Base-by-base conservation (phyloP, 2,888 invertebrate species). In the Endotricha flammealis region DNA sequence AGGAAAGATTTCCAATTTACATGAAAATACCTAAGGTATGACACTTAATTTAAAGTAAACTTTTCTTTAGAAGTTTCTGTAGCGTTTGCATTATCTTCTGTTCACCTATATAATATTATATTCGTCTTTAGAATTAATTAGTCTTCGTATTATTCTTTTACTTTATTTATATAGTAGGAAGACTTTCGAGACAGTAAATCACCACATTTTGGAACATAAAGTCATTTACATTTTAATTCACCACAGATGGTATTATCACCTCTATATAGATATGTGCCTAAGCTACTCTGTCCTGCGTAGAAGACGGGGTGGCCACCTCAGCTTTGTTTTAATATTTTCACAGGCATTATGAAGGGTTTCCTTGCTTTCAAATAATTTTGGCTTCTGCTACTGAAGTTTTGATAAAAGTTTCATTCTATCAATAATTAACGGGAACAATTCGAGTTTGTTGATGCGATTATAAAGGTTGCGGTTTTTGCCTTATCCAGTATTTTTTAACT, bases 241-340 rank as follows among this genome's bases (percentile, higher is more conserved):
- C 27, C 8, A 30, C 23, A 23, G 8, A n/a, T 39, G 39, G 51
- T 57, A 42, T 40, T 36, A 53, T 10, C 77, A 63, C 35, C 83
- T 79, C 80, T 48, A 55, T 50, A 53, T 1, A 43, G 38, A 48
- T 62, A 43, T 41, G 39, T 41, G 46, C 48, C 46, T 55, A 47
- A 62, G 64, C 62, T 59, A 62, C 57, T 63, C 63, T 73, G 81
- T 81, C 81, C 64, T 61, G 57, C 77, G 67, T 53, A 55, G 68
- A 58, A 68, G 73, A 72, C 72, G 78, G 79, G 81, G 80, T 59
- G 70, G 77, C 67, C 75, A 83, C 83, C 83, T 85, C 69, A 79
- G 78, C 85, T 86, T 86, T 86, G 86, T 86, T 86, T 86, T 86
- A 86, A 86, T 86, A 86, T 86, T 86, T 86, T 86, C 86, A 69